Conservation (phyloP, 1,140 invertebrate genomes). For the Papilio polytes region DNA sequence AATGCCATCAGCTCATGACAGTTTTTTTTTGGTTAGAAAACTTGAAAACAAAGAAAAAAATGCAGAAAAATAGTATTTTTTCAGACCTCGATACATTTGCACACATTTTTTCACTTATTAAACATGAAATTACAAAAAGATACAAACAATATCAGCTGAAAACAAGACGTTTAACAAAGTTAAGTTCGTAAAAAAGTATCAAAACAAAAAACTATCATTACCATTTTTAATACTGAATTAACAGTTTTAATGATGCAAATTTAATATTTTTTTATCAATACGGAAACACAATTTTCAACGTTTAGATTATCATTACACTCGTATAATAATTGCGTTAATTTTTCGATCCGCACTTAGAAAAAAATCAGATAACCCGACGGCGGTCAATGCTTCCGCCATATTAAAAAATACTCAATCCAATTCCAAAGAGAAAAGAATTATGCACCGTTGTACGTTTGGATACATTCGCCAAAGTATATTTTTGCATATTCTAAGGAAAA, state of each 20-base stretch:
- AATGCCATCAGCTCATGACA: slow-evolving; percentile 73
- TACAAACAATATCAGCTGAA: slow-evolving; percentile 52
- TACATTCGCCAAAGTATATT: slow-evolving; percentile 40
- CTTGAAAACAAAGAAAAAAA: slow-evolving; percentile 82
- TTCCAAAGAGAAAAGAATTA: slow-evolving; percentile 70
- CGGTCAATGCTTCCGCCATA: slow-evolving; percentile 83
- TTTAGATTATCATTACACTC: slow-evolving; percentile 57
- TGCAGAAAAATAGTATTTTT: slow-evolving; percentile 59
- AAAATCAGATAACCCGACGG: slow-evolving; percentile 76
- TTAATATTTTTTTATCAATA: slow-evolving; percentile 37
- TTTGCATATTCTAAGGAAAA: background rate
- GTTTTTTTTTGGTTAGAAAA: slow-evolving; percentile 81
- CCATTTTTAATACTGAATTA: slow-evolving; percentile 75
- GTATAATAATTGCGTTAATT: slow-evolving; percentile 55
- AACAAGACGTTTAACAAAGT: slow-evolving; percentile 69
- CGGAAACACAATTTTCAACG: slow-evolving; percentile 45
- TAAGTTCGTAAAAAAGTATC: slow-evolving; percentile 81
- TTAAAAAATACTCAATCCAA: slow-evolving; percentile 70
- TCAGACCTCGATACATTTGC: slow-evolving; percentile 27
- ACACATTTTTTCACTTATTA: slow-evolving; percentile 25
- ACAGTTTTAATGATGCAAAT: slow-evolving; percentile 48
- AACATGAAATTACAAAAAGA: slow-evolving; percentile 34
- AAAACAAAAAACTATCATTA: slow-evolving; percentile 84
- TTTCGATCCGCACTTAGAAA: slow-evolving; percentile 62
- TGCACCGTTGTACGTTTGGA: slow-evolving; percentile 52